Conservation (phyloP, 2,113 vertebrate genomes). For the Parotia lawesii region DNA sequence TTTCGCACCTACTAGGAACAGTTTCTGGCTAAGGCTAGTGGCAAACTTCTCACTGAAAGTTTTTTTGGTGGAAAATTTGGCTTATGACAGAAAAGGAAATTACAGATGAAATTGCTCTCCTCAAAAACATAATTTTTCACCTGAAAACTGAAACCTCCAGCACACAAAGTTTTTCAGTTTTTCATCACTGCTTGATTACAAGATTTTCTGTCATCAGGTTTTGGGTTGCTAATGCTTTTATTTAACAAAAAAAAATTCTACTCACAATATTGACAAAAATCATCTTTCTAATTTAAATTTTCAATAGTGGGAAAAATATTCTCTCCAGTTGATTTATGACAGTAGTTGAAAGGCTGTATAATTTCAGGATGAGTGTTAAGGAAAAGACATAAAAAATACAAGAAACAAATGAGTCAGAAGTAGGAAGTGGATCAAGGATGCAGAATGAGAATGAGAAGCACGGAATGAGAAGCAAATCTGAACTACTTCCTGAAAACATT, state of each 20-base stretch:
- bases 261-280: background rate
- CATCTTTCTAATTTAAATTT: background rate
- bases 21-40: background rate
- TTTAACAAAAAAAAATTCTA: background rate
- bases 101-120: background rate
- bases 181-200: background rate
- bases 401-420: background rate
- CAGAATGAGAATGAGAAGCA: background rate
- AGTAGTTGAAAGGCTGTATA: background rate
- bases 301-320: background rate
- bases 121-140: background rate
- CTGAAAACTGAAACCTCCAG: background rate
- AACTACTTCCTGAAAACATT: background rate
- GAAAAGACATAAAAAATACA: background rate
- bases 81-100: background rate
- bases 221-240: background rate
- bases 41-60: background rate
- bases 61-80: background rate
- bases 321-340: background rate
- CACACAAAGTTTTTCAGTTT: background rate
- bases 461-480: background rate
- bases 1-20: background rate
- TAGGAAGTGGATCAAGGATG: background rate
- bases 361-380: conserved; percentile 8
- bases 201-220: background rate